Evolutionary conservation across 2,888 invertebrate genomes (phyloP).

Genomic region (Acronicta leporina): DNA sequence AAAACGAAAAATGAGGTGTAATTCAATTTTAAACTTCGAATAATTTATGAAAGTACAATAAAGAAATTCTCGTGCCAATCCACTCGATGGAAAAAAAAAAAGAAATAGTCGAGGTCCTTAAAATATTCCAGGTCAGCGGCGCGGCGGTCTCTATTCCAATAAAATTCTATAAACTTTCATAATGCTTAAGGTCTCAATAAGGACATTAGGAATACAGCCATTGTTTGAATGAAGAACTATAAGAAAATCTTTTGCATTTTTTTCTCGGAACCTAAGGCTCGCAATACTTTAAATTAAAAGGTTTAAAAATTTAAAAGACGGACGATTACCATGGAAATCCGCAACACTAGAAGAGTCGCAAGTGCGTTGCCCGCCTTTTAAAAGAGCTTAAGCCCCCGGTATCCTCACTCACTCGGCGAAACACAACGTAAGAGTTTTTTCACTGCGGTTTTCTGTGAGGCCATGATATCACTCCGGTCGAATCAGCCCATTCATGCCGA

Average conservation of each 20-base stretch:
- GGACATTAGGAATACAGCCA: not conserved
- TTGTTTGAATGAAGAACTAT: not conserved
- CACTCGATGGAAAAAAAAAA: not conserved
- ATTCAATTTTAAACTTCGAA: not conserved
- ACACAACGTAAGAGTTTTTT: too few species aligned
- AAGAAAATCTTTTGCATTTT: not conserved
- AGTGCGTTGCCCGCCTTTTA: too few species aligned
- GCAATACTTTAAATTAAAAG: too few species aligned
- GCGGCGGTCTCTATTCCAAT: conserved; percentile 3
- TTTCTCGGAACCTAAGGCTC: too few species aligned
- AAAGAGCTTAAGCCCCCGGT: too few species aligned
- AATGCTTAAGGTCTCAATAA: not conserved
- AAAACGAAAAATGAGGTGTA: not conserved
- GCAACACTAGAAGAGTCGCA: too few species aligned
- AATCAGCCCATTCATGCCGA: too few species aligned
- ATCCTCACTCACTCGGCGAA: too few species aligned
- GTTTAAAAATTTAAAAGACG: too few species aligned
- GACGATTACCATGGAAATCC: too few species aligned
- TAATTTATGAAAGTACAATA: conserved; percentile 1
- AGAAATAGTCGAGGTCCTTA: not conserved
- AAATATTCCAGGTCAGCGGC: conserved; percentile 2
- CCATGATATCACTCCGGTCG: too few species aligned
- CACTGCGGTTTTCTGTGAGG: too few species aligned
- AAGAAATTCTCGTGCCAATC: not conserved
- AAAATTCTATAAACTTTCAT: conserved; percentile 1